These are phyloP conservation scores for Mus spretus DNA, from an alignment of 2,797 vertebrate genomes.

Conservation along the genomic window DNA sequence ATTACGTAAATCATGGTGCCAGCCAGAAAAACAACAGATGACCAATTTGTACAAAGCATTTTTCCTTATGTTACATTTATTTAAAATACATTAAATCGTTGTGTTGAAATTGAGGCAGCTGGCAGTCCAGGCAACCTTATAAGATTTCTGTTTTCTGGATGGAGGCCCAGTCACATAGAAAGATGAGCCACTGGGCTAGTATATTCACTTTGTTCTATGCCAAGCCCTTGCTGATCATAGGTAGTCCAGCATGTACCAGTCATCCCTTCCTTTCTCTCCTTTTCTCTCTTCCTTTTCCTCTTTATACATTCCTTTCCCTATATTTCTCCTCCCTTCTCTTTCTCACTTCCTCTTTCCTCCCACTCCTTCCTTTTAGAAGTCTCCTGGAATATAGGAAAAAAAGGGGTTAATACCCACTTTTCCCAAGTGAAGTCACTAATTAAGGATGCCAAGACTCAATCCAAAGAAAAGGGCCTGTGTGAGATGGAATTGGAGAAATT, in stretches of 20 bases:
- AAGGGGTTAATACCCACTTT: slow-evolving; percentile 75
- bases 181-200: slow-evolving; percentile 74
- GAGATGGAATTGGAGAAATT: slow-evolving; percentile 62
- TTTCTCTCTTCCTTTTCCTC: neutral
- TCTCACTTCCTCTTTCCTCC: neutral
- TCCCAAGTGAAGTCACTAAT: slow-evolving; percentile 74
- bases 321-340: neutral
- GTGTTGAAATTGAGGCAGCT: slow-evolving; percentile 86
- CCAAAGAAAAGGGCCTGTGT: slow-evolving; percentile 48
- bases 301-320: neutral
- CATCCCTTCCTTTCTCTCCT: neutral
- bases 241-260: slow-evolving; percentile 66
- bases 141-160: slow-evolving; percentile 84
- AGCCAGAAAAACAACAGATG: slow-evolving; percentile 88
- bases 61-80: slow-evolving; percentile 88
- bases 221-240: slow-evolving; percentile 61
- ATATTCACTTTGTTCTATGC: slow-evolving; percentile 81
- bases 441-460: slow-evolving; percentile 73
- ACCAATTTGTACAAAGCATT: slow-evolving; percentile 88
- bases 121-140: slow-evolving; percentile 87
- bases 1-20: slow-evolving; percentile 86
- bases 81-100: slow-evolving; percentile 87
- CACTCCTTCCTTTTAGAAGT: slow-evolving; percentile 17
- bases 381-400: slow-evolving; percentile 75
- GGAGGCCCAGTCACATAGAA: slow-evolving; percentile 76